These are phyloP conservation scores for Neotoxoptera formosana DNA, from an alignment of 1,140 invertebrate genomes.

Conservation along the genomic window DNA sequence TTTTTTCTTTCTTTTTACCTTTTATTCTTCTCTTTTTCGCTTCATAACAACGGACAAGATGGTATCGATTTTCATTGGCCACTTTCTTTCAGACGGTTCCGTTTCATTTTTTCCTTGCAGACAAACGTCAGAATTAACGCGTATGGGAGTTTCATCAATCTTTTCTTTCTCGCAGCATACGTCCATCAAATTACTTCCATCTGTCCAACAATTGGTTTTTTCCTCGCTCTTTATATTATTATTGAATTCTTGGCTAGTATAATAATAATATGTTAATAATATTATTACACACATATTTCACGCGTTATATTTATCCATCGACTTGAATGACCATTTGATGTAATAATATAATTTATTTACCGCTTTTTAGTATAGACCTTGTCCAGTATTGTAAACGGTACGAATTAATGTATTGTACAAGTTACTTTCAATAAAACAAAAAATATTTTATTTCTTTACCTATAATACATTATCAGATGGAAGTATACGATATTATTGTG, in stretches of 20 bases:
- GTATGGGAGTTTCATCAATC: constrained; percentile 43
- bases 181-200: background rate
- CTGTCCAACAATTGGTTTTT: background rate
- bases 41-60: constrained; percentile 12
- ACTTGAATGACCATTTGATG: background rate
- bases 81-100: background rate
- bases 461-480: too few species aligned
- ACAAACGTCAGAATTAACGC: constrained; percentile 12
- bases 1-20: constrained; percentile 29
- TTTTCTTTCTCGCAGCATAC: background rate
- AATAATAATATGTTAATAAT: background rate
- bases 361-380: background rate
- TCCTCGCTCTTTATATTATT: background rate
- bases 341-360: background rate
- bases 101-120: constrained; percentile 30
- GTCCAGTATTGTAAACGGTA: background rate
- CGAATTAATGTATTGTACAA: background rate
- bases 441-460: too few species aligned
- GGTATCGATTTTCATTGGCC: constrained; percentile 45
- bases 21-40: background rate
- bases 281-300: background rate
- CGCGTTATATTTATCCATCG: background rate
- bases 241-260: background rate
- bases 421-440: too few species aligned
- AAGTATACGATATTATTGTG: too few species aligned